These are phyloP conservation scores for Zhengitettix transpicula DNA, from an alignment of 2,888 invertebrate genomes.

Conservation along the genomic window DNA sequence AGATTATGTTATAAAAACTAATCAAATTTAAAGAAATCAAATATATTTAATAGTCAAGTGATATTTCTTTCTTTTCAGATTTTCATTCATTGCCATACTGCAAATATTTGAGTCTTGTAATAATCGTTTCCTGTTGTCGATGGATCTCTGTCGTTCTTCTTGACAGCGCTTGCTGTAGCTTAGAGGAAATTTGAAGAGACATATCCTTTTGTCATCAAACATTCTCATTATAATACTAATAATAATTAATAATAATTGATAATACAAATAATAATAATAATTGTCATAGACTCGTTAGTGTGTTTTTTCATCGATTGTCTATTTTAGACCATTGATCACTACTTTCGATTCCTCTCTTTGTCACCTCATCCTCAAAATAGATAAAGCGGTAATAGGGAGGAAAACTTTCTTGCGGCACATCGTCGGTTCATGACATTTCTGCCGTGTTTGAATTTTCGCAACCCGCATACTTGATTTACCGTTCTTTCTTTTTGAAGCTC, in stretches of 20 bases:
- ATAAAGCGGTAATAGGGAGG: no score
- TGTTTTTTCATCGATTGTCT: background rate
- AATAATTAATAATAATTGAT: background rate
- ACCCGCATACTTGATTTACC: background rate
- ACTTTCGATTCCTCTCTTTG: no score
- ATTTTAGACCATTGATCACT: no score
- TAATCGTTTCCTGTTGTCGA: no score
- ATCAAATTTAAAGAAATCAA: background rate
- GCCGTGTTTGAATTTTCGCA: no score
- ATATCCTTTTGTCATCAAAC: background rate
- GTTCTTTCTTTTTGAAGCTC: background rate
- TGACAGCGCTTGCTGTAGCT: background rate
- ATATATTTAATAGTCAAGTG: background rate
- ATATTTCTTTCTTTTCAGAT: background rate
- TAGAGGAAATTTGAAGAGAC: background rate
- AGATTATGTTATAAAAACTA: background rate
- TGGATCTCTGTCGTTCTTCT: no score
- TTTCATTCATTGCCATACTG: background rate
- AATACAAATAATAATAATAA: conserved; percentile 2
- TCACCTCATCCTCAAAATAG: no score
- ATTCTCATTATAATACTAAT: background rate
- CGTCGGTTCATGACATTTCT: no score
- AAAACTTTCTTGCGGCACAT: no score
- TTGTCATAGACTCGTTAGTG: conserved; percentile 3
- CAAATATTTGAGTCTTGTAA: background rate